Base-by-base conservation (phyloP, 2,113 vertebrate genomes). In the Chroicocephalus ridibundus region DNA sequence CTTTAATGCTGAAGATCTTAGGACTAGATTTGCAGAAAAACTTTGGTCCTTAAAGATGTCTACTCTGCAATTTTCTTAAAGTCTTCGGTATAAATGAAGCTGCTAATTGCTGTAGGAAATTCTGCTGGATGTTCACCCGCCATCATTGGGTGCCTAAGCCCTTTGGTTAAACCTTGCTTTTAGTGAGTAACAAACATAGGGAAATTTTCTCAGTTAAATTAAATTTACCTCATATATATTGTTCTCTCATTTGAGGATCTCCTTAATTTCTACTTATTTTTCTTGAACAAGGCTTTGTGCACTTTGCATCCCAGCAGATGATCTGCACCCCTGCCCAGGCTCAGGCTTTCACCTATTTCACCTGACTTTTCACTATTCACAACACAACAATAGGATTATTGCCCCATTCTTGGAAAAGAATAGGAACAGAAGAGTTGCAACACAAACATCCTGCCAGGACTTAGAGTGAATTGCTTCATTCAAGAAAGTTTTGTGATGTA, bases 101-200 rank as follows among this genome's bases (percentile, higher is more conserved):
- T 90, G 32, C 12, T 36, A 0, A 27, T 55, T 49, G 31, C 8
- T 46, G 6, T 38, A 46, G 26, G 32, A 55, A 74, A 47, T 70
- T 60, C 26, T 65, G 49, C 25, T 46, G 27, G 15, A 46, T 46
- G 10, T 32, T 40, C 15, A 38, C 0, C 1, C 65, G 46, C 19
- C 34, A 29, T 11, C 18, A 40, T 25, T 5, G 38, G 32, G 26
- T 38, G 20, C 44, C 22, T 31, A 27, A 26, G 34, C 34, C 8
- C 5, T 62, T 32, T 38, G 29, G 16, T 32, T 32, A 70, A 29
- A 40, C 52, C 60, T 34, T 62, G 8, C 22, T 86, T 68, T 64
- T 52, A 36, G 21, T 0, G 0, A 85, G 21, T 58, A 49, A 54
- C 0, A 1, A 77, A 31, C 7, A 36, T 2, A 13, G 0, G 6